These are phyloP conservation scores for Ptyas mucosa DNA, from an alignment of 2,113 vertebrate species.

Conservation along the genomic window DNA sequence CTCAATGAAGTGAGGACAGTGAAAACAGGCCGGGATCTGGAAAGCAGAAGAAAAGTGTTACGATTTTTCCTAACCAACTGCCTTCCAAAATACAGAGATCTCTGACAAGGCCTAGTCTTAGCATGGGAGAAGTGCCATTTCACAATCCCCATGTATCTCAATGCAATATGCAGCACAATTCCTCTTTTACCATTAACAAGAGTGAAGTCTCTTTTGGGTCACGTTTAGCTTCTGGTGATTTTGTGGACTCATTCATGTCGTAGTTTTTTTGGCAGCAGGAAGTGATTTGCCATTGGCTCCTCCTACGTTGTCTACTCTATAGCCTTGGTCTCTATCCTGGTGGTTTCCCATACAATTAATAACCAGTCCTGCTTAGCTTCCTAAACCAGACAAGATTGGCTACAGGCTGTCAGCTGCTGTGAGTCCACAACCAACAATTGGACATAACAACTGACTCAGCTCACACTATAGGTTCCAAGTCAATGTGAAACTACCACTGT, in stretches of 20 bases:
- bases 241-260: background rate
- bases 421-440: background rate
- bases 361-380: background rate
- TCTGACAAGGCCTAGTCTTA: background rate
- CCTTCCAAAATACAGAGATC: background rate
- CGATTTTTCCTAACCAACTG: background rate
- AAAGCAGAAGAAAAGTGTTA: background rate
- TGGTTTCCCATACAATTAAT: background rate
- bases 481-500: background rate
- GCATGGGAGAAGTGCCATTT: background rate
- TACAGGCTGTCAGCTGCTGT: background rate
- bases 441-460: background rate
- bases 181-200: background rate
- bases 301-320: background rate
- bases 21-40: conserved; percentile 6
- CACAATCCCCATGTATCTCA: background rate
- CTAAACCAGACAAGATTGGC: background rate
- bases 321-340: background rate
- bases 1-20: background rate
- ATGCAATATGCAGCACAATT: background rate
- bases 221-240: background rate
- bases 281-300: background rate
- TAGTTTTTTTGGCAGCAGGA: background rate
- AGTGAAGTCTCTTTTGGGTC: background rate
- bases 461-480: too few species aligned